phyloP scores from a whole-genome alignment of 2,888 invertebrate species.

The Neelides folsomi region DNA sequence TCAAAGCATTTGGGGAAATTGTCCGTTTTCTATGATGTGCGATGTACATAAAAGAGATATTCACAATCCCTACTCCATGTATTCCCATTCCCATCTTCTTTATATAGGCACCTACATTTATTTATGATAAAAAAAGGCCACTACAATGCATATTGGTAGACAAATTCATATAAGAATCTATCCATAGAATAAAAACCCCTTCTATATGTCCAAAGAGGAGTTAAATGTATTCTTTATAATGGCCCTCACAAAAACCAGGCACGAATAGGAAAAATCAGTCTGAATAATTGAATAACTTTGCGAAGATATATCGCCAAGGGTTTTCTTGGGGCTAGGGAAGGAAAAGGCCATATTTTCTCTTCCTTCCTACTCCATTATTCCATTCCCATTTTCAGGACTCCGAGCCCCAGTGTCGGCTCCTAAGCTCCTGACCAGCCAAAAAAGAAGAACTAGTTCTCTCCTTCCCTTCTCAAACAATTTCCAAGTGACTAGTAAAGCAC shows the following conservation, averaged over 20 bases:
- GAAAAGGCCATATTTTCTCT: constrained; percentile 1
- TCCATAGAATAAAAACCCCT: too few species aligned
- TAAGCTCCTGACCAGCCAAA: constrained; percentile 1
- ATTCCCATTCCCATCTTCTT: background rate
- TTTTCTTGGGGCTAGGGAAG: background rate
- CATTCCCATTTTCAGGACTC: constrained; percentile 4
- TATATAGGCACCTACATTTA: too few species aligned
- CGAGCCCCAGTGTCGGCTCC: background rate
- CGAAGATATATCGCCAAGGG: background rate
- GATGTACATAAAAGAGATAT: background rate
- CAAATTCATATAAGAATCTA: too few species aligned
- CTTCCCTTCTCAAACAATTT: too few species aligned
- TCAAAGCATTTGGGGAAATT: too few species aligned
- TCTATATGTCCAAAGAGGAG: background rate
- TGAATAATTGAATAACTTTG: constrained; percentile 8
- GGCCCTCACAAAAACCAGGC: background rate
- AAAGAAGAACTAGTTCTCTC: background rate
- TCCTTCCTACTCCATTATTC: background rate
- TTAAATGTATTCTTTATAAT: background rate
- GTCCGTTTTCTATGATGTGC: too few species aligned
- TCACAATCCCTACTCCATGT: background rate
- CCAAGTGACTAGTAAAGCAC: background rate
- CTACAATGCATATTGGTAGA: too few species aligned
- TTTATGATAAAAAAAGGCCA: too few species aligned
- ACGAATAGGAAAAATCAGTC: constrained; percentile 9